Evolutionary conservation across 2,888 invertebrate species (phyloP), one percentile per base, ranked within the genome.

Genomic region (Leptinotarsa peninsularis): DNA sequence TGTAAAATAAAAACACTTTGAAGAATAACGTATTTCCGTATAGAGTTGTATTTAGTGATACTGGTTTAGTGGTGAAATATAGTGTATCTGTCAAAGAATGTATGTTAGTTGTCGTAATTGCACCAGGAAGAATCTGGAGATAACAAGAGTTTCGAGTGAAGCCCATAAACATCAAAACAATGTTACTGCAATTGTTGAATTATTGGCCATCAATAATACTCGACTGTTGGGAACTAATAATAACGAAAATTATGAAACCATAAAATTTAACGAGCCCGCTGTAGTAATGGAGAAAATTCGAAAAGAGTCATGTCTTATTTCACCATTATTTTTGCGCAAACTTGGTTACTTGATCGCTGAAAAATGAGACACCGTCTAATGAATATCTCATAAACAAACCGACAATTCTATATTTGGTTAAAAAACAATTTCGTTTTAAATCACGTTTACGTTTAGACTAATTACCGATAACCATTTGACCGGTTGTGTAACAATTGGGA

Each of bases 381-480:
- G 80, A 81, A 79, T 80, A 80, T 78, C 80, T 75, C 81, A 82
- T 82, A 82, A 82, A 82, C 81, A 81, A 82, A 78, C 81, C 76
- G 73, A 72, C 77, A 75, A 70, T 67, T 63, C 82, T 81, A 79
- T 83, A 82, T 83, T 81, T 78, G 81, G 82, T 72, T 77, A 80
- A 82, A 80, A 84, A 80, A 82, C 83, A 82, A 84, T 84, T 83
- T 79, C 78, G 80, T 79, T 82, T 78, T 75, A 79, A 80, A 80
- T 81, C 83, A 83, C 84, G 83, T 84, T 83, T 82, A 82, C 83
- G 83, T 84, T 83, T 81, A 78, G 78, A 79, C 81, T 83, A 83
- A 83, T 83, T 82, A 81, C 79, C 78, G 67, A 60, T 73, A 75
- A 78, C 81, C 79, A 81, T 81, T 82, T 80, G 78, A 78, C 79